Evolutionary conservation across 2,113 vertebrate species (phyloP).

Genomic region (Piprites chloris): DNA sequence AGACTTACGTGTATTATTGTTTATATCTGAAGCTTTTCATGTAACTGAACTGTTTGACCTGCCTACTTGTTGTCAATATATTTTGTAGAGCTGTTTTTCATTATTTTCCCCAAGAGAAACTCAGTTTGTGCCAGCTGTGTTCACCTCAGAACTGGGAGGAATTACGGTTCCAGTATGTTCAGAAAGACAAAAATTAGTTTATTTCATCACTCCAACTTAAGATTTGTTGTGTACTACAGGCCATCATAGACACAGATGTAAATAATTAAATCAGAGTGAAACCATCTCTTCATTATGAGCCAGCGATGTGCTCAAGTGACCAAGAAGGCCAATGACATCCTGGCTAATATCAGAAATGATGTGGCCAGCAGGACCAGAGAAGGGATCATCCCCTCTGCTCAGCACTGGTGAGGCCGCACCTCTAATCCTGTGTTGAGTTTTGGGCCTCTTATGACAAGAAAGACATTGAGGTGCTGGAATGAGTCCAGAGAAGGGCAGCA

Average conservation of each 20-base stretch:
- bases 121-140: background rate
- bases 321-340: too few species aligned
- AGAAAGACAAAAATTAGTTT: background rate
- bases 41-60: background rate
- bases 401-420: rapidly evolving
- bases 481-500: rapidly evolving
- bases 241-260: background rate
- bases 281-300: background rate
- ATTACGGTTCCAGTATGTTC: background rate
- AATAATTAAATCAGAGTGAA: background rate
- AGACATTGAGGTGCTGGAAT: rapidly evolving
- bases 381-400: rapidly evolving
- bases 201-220: background rate
- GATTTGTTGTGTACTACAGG: background rate
- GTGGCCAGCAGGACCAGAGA: background rate
- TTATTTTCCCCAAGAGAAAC: background rate
- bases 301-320: background rate
- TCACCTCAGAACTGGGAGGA: background rate
- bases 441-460: background rate
- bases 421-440: rapidly evolving
- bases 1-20: background rate
- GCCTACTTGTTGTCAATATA: background rate
- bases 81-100: background rate
- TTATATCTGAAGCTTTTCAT: background rate
- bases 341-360: background rate